Conservation (phyloP, 2,113 vertebrate species). For the Ornithorhynchus anatinus region DNA sequence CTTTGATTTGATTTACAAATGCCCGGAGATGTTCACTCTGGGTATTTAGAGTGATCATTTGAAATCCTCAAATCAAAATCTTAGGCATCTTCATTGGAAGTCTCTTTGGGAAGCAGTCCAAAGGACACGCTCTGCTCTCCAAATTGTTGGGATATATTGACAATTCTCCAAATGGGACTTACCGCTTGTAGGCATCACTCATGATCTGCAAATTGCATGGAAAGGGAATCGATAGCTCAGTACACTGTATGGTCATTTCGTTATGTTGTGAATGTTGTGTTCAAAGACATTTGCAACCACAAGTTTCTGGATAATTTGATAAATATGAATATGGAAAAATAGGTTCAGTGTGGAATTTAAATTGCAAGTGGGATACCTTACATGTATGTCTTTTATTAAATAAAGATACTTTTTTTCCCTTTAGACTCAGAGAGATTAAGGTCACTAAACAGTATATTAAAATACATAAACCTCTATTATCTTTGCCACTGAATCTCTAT, state of each 20-base stretch:
- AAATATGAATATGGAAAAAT: slow-evolving; percentile 45
- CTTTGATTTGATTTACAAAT: too few species aligned
- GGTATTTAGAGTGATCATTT: too few species aligned
- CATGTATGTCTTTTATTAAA: slow-evolving; percentile 46
- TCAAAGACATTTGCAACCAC: slow-evolving; percentile 7
- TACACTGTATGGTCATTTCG: slow-evolving; percentile 29
- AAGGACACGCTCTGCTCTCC: slow-evolving; percentile 54
- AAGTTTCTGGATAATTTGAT: slow-evolving; percentile 23
- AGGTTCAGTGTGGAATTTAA: slow-evolving; percentile 14
- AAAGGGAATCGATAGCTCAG: slow-evolving; percentile 38
- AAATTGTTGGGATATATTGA: slow-evolving; percentile 33
- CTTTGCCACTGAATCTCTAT: slow-evolving; percentile 50
- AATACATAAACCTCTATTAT: slow-evolving; percentile 58
- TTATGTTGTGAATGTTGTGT: slow-evolving; percentile 22
- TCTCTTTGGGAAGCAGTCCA: slow-evolving; percentile 45
- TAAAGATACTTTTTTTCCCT: slow-evolving; percentile 45
- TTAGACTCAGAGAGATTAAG: slow-evolving; percentile 57
- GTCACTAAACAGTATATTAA: slow-evolving; percentile 54
- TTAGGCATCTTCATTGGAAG: slow-evolving; percentile 44
- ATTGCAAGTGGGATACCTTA: slow-evolving; percentile 16
- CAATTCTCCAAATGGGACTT: slow-evolving; percentile 61
- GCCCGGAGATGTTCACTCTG: too few species aligned
- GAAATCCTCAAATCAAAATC: too few species aligned
- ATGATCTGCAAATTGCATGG: slow-evolving; percentile 48
- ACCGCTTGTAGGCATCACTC: slow-evolving; percentile 28